Conservation (phyloP, 2,797 vertebrate genomes). For the Amazonetta brasiliensis region DNA sequence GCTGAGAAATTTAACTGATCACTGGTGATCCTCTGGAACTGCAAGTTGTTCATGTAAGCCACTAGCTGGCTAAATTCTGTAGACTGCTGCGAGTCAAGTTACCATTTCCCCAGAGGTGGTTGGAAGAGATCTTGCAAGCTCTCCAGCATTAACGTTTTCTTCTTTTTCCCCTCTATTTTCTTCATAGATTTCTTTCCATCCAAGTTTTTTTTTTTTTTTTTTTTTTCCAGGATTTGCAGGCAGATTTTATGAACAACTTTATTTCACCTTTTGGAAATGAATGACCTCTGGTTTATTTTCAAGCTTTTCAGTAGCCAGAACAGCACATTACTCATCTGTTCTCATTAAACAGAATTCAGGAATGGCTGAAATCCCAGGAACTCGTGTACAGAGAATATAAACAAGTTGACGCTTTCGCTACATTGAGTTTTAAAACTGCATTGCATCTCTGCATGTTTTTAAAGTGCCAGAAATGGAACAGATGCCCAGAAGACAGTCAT, state of each 20-base stretch:
- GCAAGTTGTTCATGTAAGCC: neutral
- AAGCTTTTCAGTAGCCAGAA: neutral
- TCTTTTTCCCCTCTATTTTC: too few relatives aligned
- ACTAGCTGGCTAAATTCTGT: neutral
- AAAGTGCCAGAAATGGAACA: neutral
- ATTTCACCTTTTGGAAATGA: slow-evolving; percentile 18
- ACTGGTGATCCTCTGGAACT: neutral
- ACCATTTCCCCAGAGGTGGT: too few relatives aligned
- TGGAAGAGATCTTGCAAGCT: too few relatives aligned
- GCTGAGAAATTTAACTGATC: neutral
- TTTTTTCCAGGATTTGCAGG: neutral
- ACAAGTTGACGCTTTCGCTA: neutral
- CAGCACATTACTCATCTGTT: neutral
- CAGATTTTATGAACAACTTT: neutral
- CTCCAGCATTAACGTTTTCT: too few relatives aligned
- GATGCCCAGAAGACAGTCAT: neutral
- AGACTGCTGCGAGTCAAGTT: too few relatives aligned
- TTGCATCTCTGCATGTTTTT: neutral
- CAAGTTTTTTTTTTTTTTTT: neutral
- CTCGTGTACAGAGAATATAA: neutral
- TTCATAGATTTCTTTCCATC: neutral
- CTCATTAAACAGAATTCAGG: neutral
- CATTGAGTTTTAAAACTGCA: neutral
- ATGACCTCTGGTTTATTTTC: neutral
- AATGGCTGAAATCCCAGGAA: slow-evolving; percentile 8